Percentiles rank a stretch among this genome's conserved stretches.
These are phyloP conservation scores for Emydocephalus ijimae DNA, from an alignment of 2,113 vertebrate genomes.

Conservation along the genomic window DNA sequence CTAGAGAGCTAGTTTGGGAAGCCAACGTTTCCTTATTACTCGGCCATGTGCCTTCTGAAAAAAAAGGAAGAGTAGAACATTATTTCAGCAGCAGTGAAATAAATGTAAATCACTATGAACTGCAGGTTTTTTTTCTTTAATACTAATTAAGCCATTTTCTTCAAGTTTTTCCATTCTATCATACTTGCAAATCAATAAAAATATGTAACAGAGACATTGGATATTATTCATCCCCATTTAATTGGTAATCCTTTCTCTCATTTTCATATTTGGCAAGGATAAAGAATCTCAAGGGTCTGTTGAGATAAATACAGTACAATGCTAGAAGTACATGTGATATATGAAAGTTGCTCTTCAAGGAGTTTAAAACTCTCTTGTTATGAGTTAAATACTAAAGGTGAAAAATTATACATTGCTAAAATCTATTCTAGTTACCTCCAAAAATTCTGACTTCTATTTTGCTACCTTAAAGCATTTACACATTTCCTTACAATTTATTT, in stretches of 20 bases:
- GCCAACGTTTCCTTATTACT: slow-evolving; percentile 14
- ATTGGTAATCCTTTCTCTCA: not conserved
- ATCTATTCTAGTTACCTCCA: not conserved
- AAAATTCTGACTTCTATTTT: not conserved
- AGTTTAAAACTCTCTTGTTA: not conserved
- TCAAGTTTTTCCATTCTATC: not conserved
- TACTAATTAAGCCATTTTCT: slow-evolving; percentile 33
- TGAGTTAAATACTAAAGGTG: not conserved
- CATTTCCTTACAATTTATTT: not conserved
- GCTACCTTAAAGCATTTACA: not conserved
- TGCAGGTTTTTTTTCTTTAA: slow-evolving; percentile 27
- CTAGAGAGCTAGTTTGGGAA: not conserved
- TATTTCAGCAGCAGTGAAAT: slow-evolving; percentile 1
- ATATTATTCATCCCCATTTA: not conserved
- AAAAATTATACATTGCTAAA: not conserved
- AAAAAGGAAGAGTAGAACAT: not conserved
- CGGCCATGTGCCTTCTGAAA: slow-evolving; percentile 3
- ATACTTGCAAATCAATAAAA: not conserved
- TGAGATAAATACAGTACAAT: not conserved
- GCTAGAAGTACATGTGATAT: not conserved
- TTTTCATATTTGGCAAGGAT: not conserved
- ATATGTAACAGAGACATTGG: not conserved
- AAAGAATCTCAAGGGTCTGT: not conserved
- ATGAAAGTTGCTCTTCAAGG: not conserved
- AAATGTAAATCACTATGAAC: slow-evolving; percentile 19